Percentiles rank a stretch among this genome's conserved stretches.
Evolutionary conservation across 2,888 invertebrate species (phyloP).

Genomic region (Lycia hirtaria): DNA sequence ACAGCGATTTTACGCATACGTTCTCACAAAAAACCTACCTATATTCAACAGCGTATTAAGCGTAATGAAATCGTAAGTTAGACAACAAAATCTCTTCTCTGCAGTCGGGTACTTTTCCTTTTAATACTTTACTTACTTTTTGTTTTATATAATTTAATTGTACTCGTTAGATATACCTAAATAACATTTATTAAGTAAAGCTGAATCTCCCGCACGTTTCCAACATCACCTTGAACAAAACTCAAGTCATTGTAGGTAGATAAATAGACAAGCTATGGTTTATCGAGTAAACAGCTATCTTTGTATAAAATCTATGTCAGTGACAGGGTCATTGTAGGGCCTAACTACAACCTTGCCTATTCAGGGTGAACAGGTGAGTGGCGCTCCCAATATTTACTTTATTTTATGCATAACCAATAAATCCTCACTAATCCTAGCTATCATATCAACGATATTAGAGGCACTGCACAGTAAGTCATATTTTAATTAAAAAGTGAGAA

Average conservation of each 20-base stretch:
- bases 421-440: no score
- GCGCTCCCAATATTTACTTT: neutral
- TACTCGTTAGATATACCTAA: no score
- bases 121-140: neutral
- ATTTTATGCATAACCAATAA: neutral
- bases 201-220: neutral
- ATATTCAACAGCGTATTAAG: no score
- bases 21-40: no score
- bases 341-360: slow-evolving; percentile 6
- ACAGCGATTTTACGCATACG: no score
- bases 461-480: no score
- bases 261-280: neutral
- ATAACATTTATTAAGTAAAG: neutral
- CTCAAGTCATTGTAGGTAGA: neutral
- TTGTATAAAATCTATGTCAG: slow-evolving; percentile 9
- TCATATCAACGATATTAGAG: no score
- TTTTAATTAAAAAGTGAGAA: no score
- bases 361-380: slow-evolving; percentile 2
- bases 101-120: no score
- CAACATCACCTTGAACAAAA: neutral
- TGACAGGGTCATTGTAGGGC: slow-evolving; percentile 24
- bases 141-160: neutral
- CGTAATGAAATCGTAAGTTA: no score
- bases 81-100: no score
- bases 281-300: neutral